These are phyloP conservation scores for Oryzias dopingdopingensis DNA, from an alignment of 2,797 vertebrate genomes.

Conservation along the genomic window DNA sequence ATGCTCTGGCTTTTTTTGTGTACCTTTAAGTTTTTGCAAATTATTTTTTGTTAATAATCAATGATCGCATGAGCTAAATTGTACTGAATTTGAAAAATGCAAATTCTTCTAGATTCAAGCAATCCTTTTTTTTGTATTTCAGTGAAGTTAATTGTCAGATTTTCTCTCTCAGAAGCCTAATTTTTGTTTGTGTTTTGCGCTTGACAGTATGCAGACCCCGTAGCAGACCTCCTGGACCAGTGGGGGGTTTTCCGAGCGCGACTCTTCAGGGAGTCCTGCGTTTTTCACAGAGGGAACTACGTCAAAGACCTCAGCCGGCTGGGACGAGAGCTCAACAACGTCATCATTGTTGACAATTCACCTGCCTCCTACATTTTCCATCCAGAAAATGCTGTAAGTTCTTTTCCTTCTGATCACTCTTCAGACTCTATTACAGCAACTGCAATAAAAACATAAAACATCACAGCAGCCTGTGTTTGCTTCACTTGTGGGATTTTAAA, in stretches of 20 bases:
- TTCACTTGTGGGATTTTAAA: too few relatives aligned
- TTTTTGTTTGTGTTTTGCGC: too few relatives aligned
- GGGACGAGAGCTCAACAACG: slow-evolving; percentile 92
- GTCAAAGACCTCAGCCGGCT: slow-evolving; percentile 67
- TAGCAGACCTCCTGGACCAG: slow-evolving; percentile 94
- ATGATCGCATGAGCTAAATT: background rate
- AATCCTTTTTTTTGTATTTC: too few relatives aligned
- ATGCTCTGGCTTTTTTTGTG: slow-evolving; percentile 21
- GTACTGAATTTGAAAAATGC: background rate
- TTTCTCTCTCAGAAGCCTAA: too few relatives aligned
- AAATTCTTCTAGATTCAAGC: too few relatives aligned
- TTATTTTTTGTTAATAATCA: slow-evolving; percentile 1
- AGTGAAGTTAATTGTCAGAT: too few relatives aligned
- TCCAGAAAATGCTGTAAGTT: slow-evolving; percentile 92
- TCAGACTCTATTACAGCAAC: too few relatives aligned
- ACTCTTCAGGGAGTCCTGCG: slow-evolving; percentile 95
- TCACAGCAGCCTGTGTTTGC: too few relatives aligned
- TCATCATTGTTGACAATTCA: slow-evolving; percentile 96
- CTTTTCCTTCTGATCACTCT: too few relatives aligned
- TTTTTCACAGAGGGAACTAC: slow-evolving; percentile 96
- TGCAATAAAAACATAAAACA: too few relatives aligned
- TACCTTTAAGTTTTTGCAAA: slow-evolving; percentile 12
- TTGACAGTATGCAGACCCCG: slow-evolving; percentile 92
- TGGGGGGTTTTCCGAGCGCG: slow-evolving; percentile 94
- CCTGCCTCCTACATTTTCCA: slow-evolving; percentile 79